Base-by-base conservation (phyloP, 2,113 vertebrate genomes). In the Mohoua ochrocephala region DNA sequence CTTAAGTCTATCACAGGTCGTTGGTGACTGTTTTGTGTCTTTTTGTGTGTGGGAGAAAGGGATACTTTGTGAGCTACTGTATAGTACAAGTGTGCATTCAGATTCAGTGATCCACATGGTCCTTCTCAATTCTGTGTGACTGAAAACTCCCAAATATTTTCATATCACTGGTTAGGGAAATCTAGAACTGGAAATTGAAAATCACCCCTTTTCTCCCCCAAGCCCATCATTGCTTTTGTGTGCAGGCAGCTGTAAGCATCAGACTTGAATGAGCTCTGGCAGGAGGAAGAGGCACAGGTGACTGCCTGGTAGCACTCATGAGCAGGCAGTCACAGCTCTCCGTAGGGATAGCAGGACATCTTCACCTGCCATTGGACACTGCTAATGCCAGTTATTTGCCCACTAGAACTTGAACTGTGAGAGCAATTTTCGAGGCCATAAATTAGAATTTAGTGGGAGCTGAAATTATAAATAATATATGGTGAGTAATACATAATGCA, bases 81-180 rank as follows among this genome's bases (percentile, higher is more conserved):
- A 7, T 8, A 16, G 21, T 39, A 6, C 47, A 30, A 65, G 28
- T 63, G 31, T 83, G 20, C 11, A 4, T 49, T 91, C 44, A 41
- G 23, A 31, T 21, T 91, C 4, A 0, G 0, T 41, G 47, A 67
- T 71, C 39, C 13, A 27, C 21, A 5, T 2, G 9, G 11, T 67
- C 28, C 22, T 78, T 68, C 27, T 68, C 24, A 50, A 2, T 92
- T 81, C 54, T 39, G 4, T 67, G 26, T 56, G 33, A 23, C 54
- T 73, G 50, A 76, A 80, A 89, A 73, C 28, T 60, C 12, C 13
- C 27, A 39, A 4, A 0, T 70, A 20, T 31, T 70, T 94, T 85
- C 42, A 9, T 78, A 49, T 77, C 44, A 11, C 26, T 47, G 15
- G 17, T 44, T 39, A 41, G 30, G 33, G 33, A 71, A 64, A 26